Percentiles rank a stretch among this genome's conserved stretches.
Evolutionary conservation across 2,888 invertebrate species (phyloP).

Genomic region (Nysson spinosus): DNA sequence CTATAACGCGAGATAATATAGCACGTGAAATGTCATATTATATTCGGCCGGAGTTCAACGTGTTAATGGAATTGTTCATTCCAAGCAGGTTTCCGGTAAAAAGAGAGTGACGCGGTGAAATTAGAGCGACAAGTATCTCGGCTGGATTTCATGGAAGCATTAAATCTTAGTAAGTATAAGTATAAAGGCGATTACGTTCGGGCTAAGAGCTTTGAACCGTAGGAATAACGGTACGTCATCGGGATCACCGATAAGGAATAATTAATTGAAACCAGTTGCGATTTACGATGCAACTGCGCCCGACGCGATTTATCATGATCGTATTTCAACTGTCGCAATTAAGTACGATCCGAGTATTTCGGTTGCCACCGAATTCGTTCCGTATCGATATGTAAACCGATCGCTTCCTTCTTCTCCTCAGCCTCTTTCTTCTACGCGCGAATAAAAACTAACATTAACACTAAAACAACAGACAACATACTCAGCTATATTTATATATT

Average conservation of each 20-base stretch:
- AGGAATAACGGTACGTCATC: neutral
- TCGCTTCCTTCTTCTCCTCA: too few relatives aligned
- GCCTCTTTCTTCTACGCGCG: too few relatives aligned
- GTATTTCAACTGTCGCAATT: neutral
- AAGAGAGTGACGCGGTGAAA: constrained; percentile 19
- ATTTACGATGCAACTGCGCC: neutral
- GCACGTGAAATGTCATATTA: too few relatives aligned
- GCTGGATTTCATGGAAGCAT: constrained; percentile 28
- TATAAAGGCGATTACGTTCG: neutral
- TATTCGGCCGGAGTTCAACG: too few relatives aligned
- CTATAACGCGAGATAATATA: too few relatives aligned
- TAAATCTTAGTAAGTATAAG: constrained; percentile 20
- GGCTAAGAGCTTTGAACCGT: neutral
- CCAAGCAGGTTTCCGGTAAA: neutral
- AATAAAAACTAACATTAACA: too few relatives aligned
- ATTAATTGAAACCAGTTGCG: neutral
- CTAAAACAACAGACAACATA: too few relatives aligned
- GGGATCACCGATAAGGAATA: neutral
- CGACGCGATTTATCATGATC: neutral
- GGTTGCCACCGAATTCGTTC: too few relatives aligned
- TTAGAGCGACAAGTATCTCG: constrained; percentile 17
- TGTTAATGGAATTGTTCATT: neutral
- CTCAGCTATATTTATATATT: too few relatives aligned
- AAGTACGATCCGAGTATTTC: too few relatives aligned
- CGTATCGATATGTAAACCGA: too few relatives aligned